Percentiles rank a stretch among this genome's conserved stretches.
Conservation (phyloP, 1,140 invertebrate genomes). For the Zaprionus lachaisei region DNA sequence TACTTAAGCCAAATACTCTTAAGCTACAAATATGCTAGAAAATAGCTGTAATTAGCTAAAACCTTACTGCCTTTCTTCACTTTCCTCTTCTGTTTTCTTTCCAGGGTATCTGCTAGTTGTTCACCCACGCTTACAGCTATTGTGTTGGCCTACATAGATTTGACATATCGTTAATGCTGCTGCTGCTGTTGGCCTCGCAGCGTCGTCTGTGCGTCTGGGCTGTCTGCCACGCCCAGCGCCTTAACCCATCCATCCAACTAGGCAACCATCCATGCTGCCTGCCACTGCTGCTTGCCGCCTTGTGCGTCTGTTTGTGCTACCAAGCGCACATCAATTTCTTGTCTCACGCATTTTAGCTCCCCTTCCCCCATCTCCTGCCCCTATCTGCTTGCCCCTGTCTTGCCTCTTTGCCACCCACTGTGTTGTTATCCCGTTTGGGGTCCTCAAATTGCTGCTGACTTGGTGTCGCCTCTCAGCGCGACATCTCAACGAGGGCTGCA, state of each 20-base stretch:
- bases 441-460: conserved; percentile 28
- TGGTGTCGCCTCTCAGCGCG: conserved; percentile 33
- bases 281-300: conserved; percentile 2
- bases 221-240: conserved; percentile 35
- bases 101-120: not conserved
- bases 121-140: not conserved
- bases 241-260: conserved; percentile 24
- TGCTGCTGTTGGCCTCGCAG: conserved; percentile 4
- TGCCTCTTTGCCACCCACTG: not conserved
- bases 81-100: not conserved
- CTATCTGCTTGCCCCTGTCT: not conserved
- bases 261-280: not conserved
- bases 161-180: conserved; percentile 44
- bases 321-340: conserved; percentile 47
- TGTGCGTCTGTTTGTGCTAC: conserved; percentile 34
- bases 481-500: conserved; percentile 26
- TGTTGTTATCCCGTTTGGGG: not conserved
- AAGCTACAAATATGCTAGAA: not conserved
- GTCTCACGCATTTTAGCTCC: conserved; percentile 13
- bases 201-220: conserved; percentile 35
- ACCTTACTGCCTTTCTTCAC: no score
- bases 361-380: not conserved
- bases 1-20: not conserved
- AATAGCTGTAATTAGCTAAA: no score
- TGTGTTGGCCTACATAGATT: conserved; percentile 45